Conservation (phyloP, 2,113 vertebrate species). For the Rutilus rutilus region DNA sequence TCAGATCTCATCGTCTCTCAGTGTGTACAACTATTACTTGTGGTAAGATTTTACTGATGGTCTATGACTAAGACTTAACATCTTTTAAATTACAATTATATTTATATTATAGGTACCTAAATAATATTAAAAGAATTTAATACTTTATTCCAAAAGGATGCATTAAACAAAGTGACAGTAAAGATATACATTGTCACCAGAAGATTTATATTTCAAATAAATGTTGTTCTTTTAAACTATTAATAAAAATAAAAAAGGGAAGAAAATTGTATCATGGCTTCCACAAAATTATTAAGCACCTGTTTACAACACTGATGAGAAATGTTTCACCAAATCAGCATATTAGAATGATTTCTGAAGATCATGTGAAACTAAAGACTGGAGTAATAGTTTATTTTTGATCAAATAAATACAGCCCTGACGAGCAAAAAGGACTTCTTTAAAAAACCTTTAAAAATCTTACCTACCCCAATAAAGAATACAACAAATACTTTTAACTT, state of each 20-base stretch:
- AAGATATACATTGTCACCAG: neutral
- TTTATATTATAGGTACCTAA: neutral
- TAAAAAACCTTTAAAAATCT: neutral
- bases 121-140: neutral
- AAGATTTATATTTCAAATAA: neutral
- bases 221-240: neutral
- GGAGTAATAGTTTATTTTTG: neutral
- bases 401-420: neutral
- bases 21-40: conserved; percentile 16
- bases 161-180: neutral
- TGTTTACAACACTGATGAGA: neutral
- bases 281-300: neutral
- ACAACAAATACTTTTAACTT: neutral
- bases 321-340: neutral
- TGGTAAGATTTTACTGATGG: neutral
- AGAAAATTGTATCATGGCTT: neutral
- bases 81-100: conserved; percentile 14
- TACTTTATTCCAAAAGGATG: neutral
- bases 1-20: conserved; percentile 48
- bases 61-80: conserved; percentile 33
- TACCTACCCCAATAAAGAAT: neutral
- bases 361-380: neutral
- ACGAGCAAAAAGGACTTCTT: neutral
- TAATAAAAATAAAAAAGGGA: too few relatives aligned
- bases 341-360: neutral